phyloP scores from a whole-genome alignment of 2,888 invertebrate species.

The Stenodema calcarata region DNA sequence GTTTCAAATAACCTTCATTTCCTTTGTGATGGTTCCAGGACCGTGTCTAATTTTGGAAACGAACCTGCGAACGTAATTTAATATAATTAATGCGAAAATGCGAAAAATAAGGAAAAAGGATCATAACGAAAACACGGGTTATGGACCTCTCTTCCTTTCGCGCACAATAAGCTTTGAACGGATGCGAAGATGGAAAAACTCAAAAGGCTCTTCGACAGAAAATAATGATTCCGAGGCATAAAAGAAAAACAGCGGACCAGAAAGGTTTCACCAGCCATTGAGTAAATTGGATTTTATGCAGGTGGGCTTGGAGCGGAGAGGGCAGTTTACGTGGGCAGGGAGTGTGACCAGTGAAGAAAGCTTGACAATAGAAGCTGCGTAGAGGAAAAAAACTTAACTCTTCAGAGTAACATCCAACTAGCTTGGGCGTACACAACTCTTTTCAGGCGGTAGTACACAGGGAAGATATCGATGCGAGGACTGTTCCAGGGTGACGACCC shows the following conservation, averaged over 20 bases:
- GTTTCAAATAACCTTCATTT: not conserved
- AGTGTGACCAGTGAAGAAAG: slow-evolving; percentile 44
- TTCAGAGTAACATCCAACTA: not conserved
- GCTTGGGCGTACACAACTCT: not conserved
- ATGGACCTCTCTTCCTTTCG: not conserved
- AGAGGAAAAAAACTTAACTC: slow-evolving; percentile 3
- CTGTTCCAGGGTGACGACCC: too few species aligned
- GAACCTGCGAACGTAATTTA: not conserved
- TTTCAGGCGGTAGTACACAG: too few species aligned
- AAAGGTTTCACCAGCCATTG: slow-evolving; percentile 26
- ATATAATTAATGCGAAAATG: too few species aligned
- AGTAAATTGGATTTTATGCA: slow-evolving; percentile 30
- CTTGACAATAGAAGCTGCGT: slow-evolving; percentile 39
- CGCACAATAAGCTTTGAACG: not conserved
- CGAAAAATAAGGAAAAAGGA: not conserved
- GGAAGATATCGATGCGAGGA: too few species aligned
- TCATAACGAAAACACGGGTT: not conserved
- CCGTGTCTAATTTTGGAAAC: too few species aligned
- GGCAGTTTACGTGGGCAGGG: slow-evolving; percentile 31
- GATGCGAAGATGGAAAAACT: not conserved
- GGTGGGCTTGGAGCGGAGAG: not conserved
- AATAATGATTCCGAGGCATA: not conserved
- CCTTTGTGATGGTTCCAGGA: too few species aligned
- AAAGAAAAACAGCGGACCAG: slow-evolving; percentile 22
- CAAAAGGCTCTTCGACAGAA: not conserved